A percentile compares a stretch with the other conserved stretches of the same genome.
These are phyloP conservation scores for Drosophila nigricruria DNA, from an alignment of 2,888 invertebrate species.

Conservation along the genomic window DNA sequence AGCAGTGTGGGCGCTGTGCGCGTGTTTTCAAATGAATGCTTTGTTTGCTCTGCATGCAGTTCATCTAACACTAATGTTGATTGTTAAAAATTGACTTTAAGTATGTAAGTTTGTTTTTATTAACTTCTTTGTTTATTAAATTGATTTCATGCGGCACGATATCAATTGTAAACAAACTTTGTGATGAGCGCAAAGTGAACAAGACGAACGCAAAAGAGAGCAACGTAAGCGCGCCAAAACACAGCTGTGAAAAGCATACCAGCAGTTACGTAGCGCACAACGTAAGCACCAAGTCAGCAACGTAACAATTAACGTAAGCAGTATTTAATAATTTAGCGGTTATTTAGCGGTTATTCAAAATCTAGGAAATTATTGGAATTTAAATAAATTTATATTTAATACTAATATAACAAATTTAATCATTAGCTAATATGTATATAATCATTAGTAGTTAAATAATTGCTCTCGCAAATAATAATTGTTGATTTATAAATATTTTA, in stretches of 20 bases:
- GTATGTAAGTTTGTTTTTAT: neutral
- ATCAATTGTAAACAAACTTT: constrained; percentile 54
- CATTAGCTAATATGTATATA: neutral
- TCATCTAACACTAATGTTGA: constrained; percentile 1
- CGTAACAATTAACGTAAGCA: neutral
- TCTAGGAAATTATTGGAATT: neutral
- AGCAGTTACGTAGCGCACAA: neutral
- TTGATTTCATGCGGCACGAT: constrained; percentile 29
- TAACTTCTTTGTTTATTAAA: constrained; percentile 13
- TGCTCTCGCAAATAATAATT: neutral
- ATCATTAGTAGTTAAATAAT: neutral
- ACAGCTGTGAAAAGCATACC: neutral
- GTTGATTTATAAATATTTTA: neutral
- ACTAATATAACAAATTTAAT: neutral
- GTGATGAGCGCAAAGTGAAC: constrained; percentile 12
- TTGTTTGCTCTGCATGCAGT: constrained; percentile 1
- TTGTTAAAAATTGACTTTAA: neutral
- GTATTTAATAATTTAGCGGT: constrained; percentile 3
- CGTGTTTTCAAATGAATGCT: neutral
- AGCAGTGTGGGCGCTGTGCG: constrained; percentile 16
- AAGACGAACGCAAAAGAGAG: constrained; percentile 32
- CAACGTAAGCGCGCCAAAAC: constrained; percentile 23
- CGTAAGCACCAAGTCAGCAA: constrained; percentile 19
- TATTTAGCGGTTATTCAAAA: neutral
- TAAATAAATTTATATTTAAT: neutral